A percentile compares a stretch with the other conserved stretches of the same genome.
phyloP scores from a whole-genome alignment of 1,140 invertebrate genomes.

The Mactra quadrangularis region DNA sequence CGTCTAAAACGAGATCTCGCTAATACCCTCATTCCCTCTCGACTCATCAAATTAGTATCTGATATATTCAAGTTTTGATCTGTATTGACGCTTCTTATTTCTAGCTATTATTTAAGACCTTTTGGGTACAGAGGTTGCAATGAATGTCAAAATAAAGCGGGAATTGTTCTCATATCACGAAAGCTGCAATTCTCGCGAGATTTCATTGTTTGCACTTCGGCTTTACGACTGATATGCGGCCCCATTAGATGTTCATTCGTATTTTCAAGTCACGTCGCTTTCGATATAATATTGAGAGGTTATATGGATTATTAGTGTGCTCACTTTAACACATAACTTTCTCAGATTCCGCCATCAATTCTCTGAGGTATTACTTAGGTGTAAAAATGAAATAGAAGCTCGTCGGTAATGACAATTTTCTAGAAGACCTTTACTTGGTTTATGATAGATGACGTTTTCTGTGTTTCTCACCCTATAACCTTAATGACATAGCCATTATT shows the following conservation, averaged over 20 bases:
- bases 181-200: conserved; percentile 32
- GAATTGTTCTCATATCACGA: conserved; percentile 47
- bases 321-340: conserved; percentile 24
- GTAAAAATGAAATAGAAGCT: too few relatives aligned
- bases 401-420: too few relatives aligned
- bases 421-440: too few relatives aligned
- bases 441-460: too few relatives aligned
- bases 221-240: conserved; percentile 45
- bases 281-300: conserved; percentile 24
- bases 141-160: conserved; percentile 55
- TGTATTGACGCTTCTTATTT: conserved; percentile 37
- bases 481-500: too few relatives aligned
- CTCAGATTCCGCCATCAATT: conserved; percentile 22
- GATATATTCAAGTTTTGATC: conserved; percentile 30
- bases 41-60: conserved; percentile 39
- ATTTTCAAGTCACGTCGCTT: conserved; percentile 38
- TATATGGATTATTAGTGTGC: conserved; percentile 41
- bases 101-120: conserved; percentile 48
- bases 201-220: conserved; percentile 46
- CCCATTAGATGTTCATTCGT: conserved; percentile 19
- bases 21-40: conserved; percentile 11
- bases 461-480: too few relatives aligned
- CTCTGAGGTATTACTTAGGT: conserved; percentile 4
- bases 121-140: conserved; percentile 42
- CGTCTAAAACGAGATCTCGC: conserved; percentile 22